Percentiles rank a stretch among this genome's conserved stretches.
These are phyloP conservation scores for Drosophila setosimentum DNA, from an alignment of 2,888 invertebrate species.

Conservation along the genomic window DNA sequence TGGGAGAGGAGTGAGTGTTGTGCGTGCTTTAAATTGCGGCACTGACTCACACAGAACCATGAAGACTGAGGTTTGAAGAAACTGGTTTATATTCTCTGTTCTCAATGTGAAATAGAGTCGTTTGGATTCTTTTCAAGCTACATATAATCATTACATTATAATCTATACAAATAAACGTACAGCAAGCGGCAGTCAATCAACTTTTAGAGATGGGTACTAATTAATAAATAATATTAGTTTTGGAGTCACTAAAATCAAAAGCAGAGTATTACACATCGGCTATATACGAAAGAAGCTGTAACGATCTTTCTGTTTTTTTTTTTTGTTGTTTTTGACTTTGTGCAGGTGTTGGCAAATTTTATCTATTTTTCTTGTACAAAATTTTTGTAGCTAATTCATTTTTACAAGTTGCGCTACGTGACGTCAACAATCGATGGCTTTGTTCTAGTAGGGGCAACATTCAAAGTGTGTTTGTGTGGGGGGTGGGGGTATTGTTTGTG, in stretches of 20 bases:
- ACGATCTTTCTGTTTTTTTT: background rate
- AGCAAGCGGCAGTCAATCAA: background rate
- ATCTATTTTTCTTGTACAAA: constrained; percentile 11
- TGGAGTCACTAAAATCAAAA: background rate
- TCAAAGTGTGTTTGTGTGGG: no score
- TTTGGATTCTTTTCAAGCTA: background rate
- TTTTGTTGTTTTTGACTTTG: background rate
- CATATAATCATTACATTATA: background rate
- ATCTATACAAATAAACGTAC: background rate
- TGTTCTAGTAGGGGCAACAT: constrained; percentile 1
- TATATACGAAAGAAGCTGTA: background rate
- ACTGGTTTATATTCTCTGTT: constrained; percentile 24
- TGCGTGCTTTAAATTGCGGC: constrained; percentile 13
- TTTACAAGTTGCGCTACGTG: constrained; percentile 14
- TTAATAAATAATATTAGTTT: background rate
- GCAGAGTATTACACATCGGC: background rate
- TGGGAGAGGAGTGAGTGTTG: constrained; percentile 9
- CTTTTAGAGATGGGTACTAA: background rate
- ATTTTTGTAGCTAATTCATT: constrained; percentile 15
- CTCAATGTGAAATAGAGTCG: background rate
- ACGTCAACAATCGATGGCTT: constrained; percentile 29
- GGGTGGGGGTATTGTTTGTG: background rate
- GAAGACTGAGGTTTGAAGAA: constrained; percentile 9
- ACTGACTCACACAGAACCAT: constrained; percentile 10
- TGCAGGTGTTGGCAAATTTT: constrained; percentile 25